Evolutionary conservation across 2,797 vertebrate genomes (phyloP).

Genomic region (Enteromius afrohamiltoni): DNA sequence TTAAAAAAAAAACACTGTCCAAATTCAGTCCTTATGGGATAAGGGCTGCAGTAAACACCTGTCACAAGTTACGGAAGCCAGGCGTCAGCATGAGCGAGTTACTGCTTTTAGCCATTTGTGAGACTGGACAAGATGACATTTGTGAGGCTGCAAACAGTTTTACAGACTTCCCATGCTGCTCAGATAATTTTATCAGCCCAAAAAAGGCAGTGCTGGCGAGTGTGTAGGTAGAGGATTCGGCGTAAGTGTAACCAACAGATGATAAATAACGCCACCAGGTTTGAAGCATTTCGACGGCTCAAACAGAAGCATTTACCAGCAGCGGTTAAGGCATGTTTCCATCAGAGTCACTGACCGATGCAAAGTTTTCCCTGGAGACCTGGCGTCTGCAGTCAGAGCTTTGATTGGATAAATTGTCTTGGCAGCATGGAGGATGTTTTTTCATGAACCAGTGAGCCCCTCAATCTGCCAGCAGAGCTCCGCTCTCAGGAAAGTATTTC

Average conservation of each 20-base stretch:
- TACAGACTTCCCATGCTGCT: slow-evolving; percentile 46
- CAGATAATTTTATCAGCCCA: slow-evolving; percentile 46
- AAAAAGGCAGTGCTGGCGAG: slow-evolving; percentile 39
- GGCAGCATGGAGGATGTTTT: not conserved
- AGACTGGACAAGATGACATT: slow-evolving; percentile 56
- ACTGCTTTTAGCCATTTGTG: slow-evolving; percentile 37
- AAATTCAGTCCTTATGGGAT: too few species aligned
- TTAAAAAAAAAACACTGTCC: too few species aligned
- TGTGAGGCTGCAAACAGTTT: slow-evolving; percentile 60
- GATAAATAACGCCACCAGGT: slow-evolving; percentile 44
- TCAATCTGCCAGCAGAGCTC: slow-evolving; percentile 9
- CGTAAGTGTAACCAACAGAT: slow-evolving; percentile 38
- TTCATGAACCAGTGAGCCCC: slow-evolving; percentile 5
- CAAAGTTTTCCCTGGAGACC: slow-evolving; percentile 17
- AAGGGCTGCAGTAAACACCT: slow-evolving; percentile 37
- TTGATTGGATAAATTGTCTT: slow-evolving; percentile 35
- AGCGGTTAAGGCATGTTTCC: slow-evolving; percentile 25
- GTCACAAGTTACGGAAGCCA: slow-evolving; percentile 29
- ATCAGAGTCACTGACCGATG: slow-evolving; percentile 30
- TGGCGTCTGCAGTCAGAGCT: not conserved
- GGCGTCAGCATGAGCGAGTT: slow-evolving; percentile 18
- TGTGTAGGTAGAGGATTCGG: slow-evolving; percentile 23
- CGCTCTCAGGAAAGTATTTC: slow-evolving; percentile 37
- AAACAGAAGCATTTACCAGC: slow-evolving; percentile 29
- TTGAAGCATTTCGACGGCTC: not conserved